A percentile compares a stretch with the other conserved stretches of the same genome.
Conservation (phyloP, 2,888 invertebrate species). For the Tinea pellionella region DNA sequence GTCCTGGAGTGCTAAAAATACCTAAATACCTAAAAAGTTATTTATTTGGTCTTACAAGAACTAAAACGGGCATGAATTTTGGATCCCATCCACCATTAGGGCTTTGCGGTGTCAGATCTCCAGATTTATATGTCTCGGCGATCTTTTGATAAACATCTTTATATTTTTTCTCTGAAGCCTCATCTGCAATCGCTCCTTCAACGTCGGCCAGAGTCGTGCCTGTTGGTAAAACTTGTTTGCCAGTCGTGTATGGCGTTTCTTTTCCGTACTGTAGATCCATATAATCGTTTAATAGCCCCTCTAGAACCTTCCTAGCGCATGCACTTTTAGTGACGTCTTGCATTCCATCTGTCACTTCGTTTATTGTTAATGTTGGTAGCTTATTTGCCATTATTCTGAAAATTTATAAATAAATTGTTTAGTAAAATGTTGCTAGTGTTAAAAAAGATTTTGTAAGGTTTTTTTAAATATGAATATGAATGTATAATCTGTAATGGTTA, state of each 20-base stretch:
- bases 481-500: too few species aligned
- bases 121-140: slow-evolving; percentile 40
- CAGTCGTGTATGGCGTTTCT: slow-evolving; percentile 53
- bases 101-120: slow-evolving; percentile 39
- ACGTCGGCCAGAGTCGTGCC: slow-evolving; percentile 39
- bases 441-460: too few species aligned
- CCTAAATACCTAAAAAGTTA: not conserved
- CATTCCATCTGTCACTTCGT: slow-evolving; percentile 38
- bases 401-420: not conserved
- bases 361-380: slow-evolving; percentile 40
- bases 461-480: too few species aligned
- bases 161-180: slow-evolving; percentile 33
- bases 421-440: too few species aligned
- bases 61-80: slow-evolving; percentile 44
- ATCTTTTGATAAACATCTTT: slow-evolving; percentile 42
- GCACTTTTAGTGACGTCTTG: slow-evolving; percentile 33
- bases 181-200: slow-evolving; percentile 31
- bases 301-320: slow-evolving; percentile 40
- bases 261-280: slow-evolving; percentile 53
- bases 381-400: slow-evolving; percentile 28
- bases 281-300: slow-evolving; percentile 49
- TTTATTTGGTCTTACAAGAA: slow-evolving; percentile 39
- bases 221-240: slow-evolving; percentile 42
- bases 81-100: slow-evolving; percentile 48
- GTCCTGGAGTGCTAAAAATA: too few species aligned